Conservation (phyloP, 35 echinoderm and acorn worm genomes). For the Ophiothrix spiculata region DNA sequence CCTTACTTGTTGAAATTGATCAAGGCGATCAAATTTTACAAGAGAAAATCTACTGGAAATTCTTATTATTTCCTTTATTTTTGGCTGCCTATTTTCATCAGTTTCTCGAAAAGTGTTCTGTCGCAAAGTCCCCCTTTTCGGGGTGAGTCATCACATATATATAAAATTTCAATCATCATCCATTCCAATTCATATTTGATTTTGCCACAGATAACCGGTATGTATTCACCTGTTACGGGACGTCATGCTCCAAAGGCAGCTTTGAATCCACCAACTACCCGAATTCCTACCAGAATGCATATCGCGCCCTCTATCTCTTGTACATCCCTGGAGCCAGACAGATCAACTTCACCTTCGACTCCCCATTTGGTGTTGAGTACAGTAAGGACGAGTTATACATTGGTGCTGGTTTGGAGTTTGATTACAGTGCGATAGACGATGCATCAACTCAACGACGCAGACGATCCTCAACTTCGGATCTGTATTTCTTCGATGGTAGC, state of each 20-base stretch:
- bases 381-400: too few species aligned
- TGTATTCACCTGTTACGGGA: conserved; percentile 49
- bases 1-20: too few species aligned
- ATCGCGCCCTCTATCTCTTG: conserved; percentile 41
- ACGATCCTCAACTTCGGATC: not conserved
- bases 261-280: conserved; percentile 47
- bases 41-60: too few species aligned
- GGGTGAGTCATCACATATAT: too few species aligned
- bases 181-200: not conserved
- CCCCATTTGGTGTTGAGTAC: conserved; percentile 38
- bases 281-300: conserved; percentile 2
- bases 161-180: too few species aligned
- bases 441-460: not conserved
- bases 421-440: not conserved
- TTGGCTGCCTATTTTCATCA: too few species aligned
- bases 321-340: conserved; percentile 54
- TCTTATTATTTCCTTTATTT: too few species aligned
- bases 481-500: conserved; percentile 22
- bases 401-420: conserved; percentile 60
- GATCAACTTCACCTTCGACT: conserved; percentile 26
- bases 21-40: too few species aligned
- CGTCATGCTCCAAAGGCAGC: conserved; percentile 11
- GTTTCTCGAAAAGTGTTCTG: too few species aligned
- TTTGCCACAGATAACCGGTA: conserved; percentile 18
- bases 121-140: too few species aligned